Base-by-base conservation (phyloP, 1,140 invertebrate species). In the Pseudomyrmex pallidus region DNA sequence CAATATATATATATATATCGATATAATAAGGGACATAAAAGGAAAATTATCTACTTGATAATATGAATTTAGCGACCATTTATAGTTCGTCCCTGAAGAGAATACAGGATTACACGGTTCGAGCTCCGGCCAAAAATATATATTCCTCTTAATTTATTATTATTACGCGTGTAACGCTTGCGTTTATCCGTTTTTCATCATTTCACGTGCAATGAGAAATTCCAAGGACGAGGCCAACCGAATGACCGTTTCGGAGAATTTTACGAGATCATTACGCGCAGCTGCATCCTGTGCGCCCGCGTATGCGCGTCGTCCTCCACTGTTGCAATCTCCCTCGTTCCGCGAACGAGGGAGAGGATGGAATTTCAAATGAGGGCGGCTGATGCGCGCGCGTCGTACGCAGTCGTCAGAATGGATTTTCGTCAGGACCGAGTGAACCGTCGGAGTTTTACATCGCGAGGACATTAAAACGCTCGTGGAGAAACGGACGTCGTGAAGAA, bases 251-350 rank as follows among this genome's bases (percentile, higher is more conserved):
- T 72, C 15, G 20, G 1, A 35, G 35, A 80, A 72, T 59, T 80
- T 80, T 80, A 80, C 76, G 76, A 80, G 76, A 80, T 80, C 54
- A 56, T 80, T 80, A 70, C 66, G 54, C 54, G 76, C 76, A 80
- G 76, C 52, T 80, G 76, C 76, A 35, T 67, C 52, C 74, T 74
- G 10, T 54, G 50, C 4, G n/a, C 35, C 20, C 44, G 10, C 44
- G 13, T 56, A 17, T 20, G 25, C 3, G 52, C 67, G 12, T 50
- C 67, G 12, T 50, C 13, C 5, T 25, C 66, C 56, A 17, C 56
- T 20, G 15, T 5, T 62, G 17, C 72, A 20, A 74, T 82, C 50
- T 63, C 10, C 20, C 20, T 62, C 56, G n/a, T 35, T 57, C 20
- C 22, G 48, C 22, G 22, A 25, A 22, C 59, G 20, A 17, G 15